A percentile compares a stretch with the other conserved stretches of the same genome.
Evolutionary conservation across 2,888 invertebrate species (phyloP).

Genomic region (Nesidiocoris tenuis): DNA sequence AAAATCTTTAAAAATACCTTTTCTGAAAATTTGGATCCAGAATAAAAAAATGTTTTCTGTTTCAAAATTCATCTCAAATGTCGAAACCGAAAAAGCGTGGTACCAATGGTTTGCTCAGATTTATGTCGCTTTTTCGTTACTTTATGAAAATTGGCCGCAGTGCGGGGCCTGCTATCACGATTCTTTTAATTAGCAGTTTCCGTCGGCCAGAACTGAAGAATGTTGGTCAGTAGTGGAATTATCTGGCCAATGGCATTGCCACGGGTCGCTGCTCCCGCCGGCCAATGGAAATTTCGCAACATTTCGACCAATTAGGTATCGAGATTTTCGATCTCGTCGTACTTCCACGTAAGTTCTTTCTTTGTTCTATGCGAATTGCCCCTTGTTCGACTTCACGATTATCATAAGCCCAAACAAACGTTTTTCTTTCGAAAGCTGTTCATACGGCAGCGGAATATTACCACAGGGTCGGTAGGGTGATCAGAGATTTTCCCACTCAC

Average conservation of each 20-base stretch:
- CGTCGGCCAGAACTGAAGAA: neutral
- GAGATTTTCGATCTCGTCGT: neutral
- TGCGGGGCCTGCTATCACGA: neutral
- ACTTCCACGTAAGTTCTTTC: neutral
- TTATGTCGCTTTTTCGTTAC: too few relatives aligned
- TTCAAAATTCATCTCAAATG: too few relatives aligned
- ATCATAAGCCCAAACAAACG: too few relatives aligned
- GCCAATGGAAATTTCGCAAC: neutral
- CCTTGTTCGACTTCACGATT: neutral
- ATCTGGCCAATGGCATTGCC: neutral
- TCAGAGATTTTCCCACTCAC: too few relatives aligned
- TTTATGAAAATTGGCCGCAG: too few relatives aligned
- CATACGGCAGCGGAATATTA: too few relatives aligned
- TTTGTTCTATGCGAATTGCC: neutral
- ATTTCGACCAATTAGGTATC: neutral
- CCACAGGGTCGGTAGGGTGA: too few relatives aligned
- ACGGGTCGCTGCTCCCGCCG: neutral
- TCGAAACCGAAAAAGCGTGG: too few relatives aligned
- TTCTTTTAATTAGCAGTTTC: neutral
- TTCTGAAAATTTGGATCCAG: too few relatives aligned
- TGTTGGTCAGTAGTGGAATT: neutral
- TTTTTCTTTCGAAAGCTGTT: too few relatives aligned
- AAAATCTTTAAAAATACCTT: too few relatives aligned
- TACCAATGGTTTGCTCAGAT: neutral
- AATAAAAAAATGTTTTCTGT: too few relatives aligned